A percentile compares a stretch with the other conserved stretches of the same genome.
These are phyloP conservation scores for Erythrocercus mccallii DNA, from an alignment of 2,113 vertebrate genomes.

Conservation along the genomic window DNA sequence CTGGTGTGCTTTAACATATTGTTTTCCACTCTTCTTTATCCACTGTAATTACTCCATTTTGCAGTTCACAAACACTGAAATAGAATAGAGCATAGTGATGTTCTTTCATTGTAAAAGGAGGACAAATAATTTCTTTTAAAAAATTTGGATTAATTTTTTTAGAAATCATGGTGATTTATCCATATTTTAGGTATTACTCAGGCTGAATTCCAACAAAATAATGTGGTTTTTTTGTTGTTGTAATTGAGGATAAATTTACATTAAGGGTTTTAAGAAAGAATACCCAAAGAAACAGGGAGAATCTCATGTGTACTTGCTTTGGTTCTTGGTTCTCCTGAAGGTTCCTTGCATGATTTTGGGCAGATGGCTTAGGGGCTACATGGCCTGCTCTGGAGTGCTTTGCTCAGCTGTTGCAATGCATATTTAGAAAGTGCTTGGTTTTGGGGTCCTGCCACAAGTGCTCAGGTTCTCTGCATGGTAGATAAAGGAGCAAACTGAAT, in stretches of 20 bases:
- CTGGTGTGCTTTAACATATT: background rate
- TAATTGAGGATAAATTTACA: background rate
- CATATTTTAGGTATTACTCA: background rate
- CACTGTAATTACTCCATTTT: background rate
- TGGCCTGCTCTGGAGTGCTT: background rate
- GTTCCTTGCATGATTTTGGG: background rate
- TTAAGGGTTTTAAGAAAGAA: background rate
- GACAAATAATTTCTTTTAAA: background rate
- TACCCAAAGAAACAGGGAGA: background rate
- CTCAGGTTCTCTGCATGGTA: background rate
- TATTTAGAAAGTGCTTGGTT: background rate
- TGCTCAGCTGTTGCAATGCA: background rate
- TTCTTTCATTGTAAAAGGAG: background rate
- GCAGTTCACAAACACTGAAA: background rate
- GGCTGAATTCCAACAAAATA: background rate
- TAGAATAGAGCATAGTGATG: background rate
- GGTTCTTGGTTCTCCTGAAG: background rate
- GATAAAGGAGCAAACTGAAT: background rate
- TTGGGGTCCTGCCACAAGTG: background rate
- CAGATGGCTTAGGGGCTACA: background rate
- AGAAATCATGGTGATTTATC: background rate
- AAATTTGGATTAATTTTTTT: background rate
- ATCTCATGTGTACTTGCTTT: background rate
- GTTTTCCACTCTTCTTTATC: background rate
- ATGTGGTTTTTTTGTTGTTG: background rate